Evolutionary conservation across 2,797 vertebrate genomes (phyloP), one percentile per base, ranked within the genome.

Genomic region (Sciurus vulgaris): DNA sequence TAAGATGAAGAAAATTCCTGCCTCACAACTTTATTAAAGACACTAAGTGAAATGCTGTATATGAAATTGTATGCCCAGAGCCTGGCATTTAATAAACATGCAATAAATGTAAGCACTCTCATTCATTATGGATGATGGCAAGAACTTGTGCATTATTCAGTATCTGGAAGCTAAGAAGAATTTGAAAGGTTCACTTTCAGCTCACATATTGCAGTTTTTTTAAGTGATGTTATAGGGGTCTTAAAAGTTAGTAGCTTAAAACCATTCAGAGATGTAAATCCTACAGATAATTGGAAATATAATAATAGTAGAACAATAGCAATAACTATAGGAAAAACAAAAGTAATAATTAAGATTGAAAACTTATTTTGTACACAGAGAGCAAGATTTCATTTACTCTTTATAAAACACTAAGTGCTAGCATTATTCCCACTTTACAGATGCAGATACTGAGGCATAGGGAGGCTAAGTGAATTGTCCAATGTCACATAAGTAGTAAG

Each of bases 81-180:
- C 14, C 33, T 95, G 74, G 41, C 83, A 91, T 94, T 97, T 97
- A 93, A 67, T 81, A 94, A 94, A 84, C 30, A 95, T 86, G 51
- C 70, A 89, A 49, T 96, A 88, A 88, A 72, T 89, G 35, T 91
- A 95, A 95, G 65, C 65, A 47, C 41, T 73, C 70, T 97, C 95
- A 81, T 97, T 96, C 63, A 89, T 96, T 97, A 93, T 96, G 79
- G 12, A 95, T 97, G 79, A 93, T 77, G 73, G 65, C 61, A 96
- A 86, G 59, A 72, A 81, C 77, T 88, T 86, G 74, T 96, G 78
- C 33, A 84, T 96, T 95, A 89, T 95, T 97, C 79, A 94, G 63
- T 79, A 84, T 86, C 82, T 92, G 72, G 41, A 91, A 93, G 35
- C 89, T 56, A 89, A 89, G 85, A 95, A 94, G 83, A 91, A 92